Base-by-base conservation (phyloP, 2,888 invertebrate genomes). In the Apotomis betuletana region DNA sequence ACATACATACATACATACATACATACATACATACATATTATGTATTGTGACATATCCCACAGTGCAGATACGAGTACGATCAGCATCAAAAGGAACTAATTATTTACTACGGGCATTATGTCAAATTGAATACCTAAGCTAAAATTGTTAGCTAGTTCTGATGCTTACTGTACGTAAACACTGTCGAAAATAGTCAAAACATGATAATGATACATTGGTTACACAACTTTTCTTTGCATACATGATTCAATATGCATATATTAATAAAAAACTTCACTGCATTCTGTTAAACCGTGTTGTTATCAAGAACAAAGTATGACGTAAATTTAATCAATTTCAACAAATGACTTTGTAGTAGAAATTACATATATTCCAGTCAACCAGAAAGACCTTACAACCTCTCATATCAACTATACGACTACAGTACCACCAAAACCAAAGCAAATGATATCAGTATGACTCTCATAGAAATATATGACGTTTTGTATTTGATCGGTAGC, bases 371-470 rank as follows among this genome's bases (percentile, higher is more conserved):
- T 36, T 51, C 1, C 27, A 67, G 12, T 41, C 15, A 58, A 49
- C 55, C 60, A 41, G 3, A 13, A 15, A 51, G 67, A 67, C 61
- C 67, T 10, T 67, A 49, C 61, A 60, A 49, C 61, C 61, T 61
- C 27, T 4, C 55, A 6, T 71, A 71, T 71, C 67, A 57, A 41
- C 61, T 41, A 27, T 27, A 27, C 27, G 27, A 27, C 27, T 27
- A 27, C 27, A 27, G 27, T 27, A 27, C 27, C 27, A 27, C 27
- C 27, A 27, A 9, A 46, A 49, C 61, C 46, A 10, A 61, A 27
- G 49, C 27, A 27, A 13, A 0, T 38, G 9, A 12, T 9, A 5
- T 10, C 38, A 12, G n/a, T 38, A 58, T n/a, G 5, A 38, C 10
- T 27, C 3, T 38, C 36, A 12, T 10, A 49, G 6, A 49, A 10